phyloP scores from a whole-genome alignment of 2,113 vertebrate genomes.

The Oenanthe oenanthe region DNA sequence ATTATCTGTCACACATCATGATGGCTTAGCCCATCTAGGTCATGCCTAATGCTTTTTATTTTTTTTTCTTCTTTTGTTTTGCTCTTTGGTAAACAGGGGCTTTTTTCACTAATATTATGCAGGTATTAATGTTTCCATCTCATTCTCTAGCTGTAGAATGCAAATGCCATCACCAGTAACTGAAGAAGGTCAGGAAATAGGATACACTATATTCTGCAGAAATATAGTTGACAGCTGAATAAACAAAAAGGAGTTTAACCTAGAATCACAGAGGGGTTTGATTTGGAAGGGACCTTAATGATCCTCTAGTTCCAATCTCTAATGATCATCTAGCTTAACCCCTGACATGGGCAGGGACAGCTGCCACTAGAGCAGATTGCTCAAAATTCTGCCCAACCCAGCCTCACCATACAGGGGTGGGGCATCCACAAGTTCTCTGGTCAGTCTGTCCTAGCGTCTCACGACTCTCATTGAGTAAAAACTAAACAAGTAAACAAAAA shows the following conservation, averaged over 20 bases:
- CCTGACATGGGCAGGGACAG: rapidly evolving
- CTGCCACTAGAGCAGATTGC: neutral
- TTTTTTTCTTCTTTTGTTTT: no score
- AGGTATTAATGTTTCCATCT: rapidly evolving
- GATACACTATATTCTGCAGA: neutral
- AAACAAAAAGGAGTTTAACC: neutral
- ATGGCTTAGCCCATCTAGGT: neutral
- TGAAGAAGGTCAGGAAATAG: neutral
- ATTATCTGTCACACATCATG: neutral
- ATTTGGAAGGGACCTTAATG: neutral
- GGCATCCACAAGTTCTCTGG: neutral
- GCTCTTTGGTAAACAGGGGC: neutral
- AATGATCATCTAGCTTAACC: neutral
- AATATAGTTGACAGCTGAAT: neutral
- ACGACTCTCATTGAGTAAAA: neutral
- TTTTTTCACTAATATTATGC: neutral
- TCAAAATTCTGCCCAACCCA: neutral
- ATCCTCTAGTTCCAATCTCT: neutral
- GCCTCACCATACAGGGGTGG: rapidly evolving
- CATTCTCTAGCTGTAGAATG: neutral
- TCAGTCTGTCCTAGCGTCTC: neutral
- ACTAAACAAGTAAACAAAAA: neutral
- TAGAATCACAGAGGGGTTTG: neutral
- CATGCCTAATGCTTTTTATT: rapidly evolving
- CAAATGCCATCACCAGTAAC: neutral